Percentiles rank a stretch among this genome's conserved stretches.
phyloP scores from a whole-genome alignment of 2,797 vertebrate genomes.

The Premnoplex brunnescens region DNA sequence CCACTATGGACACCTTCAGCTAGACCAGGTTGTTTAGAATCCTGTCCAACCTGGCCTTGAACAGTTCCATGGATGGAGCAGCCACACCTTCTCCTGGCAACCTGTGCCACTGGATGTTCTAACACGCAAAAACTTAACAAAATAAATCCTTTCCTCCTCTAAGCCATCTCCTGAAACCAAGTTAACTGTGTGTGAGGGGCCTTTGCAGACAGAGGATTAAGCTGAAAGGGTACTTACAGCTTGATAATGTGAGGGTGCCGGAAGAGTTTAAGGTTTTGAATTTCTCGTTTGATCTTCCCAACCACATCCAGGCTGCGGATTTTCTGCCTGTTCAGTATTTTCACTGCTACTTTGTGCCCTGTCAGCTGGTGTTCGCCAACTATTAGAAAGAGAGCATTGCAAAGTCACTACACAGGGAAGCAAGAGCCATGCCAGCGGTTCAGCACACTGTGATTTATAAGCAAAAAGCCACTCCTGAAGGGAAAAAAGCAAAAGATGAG shows the following conservation, averaged over 20 bases:
- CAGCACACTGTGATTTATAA: not conserved
- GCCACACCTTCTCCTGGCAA: not conserved
- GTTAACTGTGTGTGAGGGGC: rapidly evolving
- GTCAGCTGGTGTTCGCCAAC: conserved; percentile 97
- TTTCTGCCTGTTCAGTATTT: conserved; percentile 98
- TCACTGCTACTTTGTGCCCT: conserved; percentile 97
- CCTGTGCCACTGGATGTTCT: not conserved
- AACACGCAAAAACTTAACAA: not conserved
- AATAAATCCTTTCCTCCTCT: not conserved
- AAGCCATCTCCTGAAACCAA: not conserved
- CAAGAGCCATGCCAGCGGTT: not conserved
- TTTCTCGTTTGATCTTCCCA: conserved; percentile 98
- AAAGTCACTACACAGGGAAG: not conserved
- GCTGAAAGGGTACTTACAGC: conserved; percentile 84
- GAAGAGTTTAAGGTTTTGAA: conserved; percentile 98
- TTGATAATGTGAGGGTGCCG: conserved; percentile 99
- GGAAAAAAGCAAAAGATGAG: not conserved
- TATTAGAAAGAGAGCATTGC: conserved; percentile 68
- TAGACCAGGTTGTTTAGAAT: not conserved
- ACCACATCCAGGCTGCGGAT: conserved; percentile 98
- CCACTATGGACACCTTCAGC: not conserved
- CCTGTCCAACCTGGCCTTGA: not conserved
- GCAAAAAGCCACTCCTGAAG: not conserved
- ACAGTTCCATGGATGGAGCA: not conserved
- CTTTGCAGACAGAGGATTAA: not conserved